Conservation (phyloP, 37 sponge, comb jelly and placozoan genomes). For the Beroe forskalii region DNA sequence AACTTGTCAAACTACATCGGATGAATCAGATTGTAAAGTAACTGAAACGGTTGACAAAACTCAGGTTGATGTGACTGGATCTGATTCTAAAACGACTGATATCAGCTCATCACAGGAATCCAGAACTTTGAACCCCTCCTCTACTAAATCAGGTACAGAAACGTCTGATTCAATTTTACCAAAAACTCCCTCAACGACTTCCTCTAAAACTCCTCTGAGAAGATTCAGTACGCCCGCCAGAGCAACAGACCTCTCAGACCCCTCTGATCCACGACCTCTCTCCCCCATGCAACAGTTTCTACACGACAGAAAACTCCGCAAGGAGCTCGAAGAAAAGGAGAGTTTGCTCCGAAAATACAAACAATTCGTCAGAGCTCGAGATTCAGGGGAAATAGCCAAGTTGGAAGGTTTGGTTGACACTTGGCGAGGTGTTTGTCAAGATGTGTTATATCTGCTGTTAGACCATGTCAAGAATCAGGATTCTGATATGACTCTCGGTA, state of each 20-base stretch:
- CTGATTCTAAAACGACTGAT: not conserved
- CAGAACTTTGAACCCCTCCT: too few relatives aligned
- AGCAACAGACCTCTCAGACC: not conserved
- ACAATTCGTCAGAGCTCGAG: not conserved
- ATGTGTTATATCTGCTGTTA: not conserved
- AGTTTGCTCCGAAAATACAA: conserved; percentile 16
- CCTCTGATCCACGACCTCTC: too few relatives aligned
- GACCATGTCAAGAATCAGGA: not conserved
- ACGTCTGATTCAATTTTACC: too few relatives aligned
- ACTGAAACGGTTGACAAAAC: not conserved
- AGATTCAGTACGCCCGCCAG: not conserved
- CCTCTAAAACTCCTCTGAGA: not conserved
- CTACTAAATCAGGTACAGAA: not conserved
- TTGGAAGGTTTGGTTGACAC: not conserved
- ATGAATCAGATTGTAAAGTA: too few relatives aligned
- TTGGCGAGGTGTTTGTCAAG: conserved; percentile 28
- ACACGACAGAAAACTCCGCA: not conserved
- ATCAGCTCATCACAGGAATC: not conserved
- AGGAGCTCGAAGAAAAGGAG: conserved; percentile 10
- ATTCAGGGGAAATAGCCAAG: not conserved
- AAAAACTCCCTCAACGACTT: too few relatives aligned
- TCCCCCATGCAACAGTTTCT: conserved; percentile 1
- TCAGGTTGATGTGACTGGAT: not conserved
- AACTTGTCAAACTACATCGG: not conserved
- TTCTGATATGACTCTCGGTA: not conserved